Conservation (phyloP, 2,797 vertebrate species). For the Acanthurus leucopareius region DNA sequence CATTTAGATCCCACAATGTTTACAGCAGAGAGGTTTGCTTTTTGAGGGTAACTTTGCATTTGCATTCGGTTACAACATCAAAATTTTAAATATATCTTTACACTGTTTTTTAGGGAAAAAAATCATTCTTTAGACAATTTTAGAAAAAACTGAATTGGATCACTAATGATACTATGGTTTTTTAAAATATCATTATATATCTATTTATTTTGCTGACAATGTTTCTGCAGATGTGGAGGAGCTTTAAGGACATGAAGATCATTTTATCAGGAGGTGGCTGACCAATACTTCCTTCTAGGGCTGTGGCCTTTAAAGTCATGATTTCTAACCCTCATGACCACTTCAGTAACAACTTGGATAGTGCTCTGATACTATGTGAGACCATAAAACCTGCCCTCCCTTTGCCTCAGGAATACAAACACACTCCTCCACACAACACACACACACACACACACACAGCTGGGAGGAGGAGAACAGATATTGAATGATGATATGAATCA, state of each 20-base stretch:
- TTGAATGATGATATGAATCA: constrained; percentile 35
- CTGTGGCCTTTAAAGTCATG: background rate
- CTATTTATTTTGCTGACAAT: too few relatives aligned
- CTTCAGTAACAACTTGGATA: constrained; percentile 1
- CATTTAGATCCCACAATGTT: too few relatives aligned
- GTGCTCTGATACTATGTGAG: constrained; percentile 8
- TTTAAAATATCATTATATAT: too few relatives aligned
- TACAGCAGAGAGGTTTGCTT: too few relatives aligned
- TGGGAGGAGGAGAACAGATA: constrained; percentile 27
- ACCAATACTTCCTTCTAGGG: background rate
- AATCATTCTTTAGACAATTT: too few relatives aligned
- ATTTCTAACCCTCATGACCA: background rate
- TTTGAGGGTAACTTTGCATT: too few relatives aligned
- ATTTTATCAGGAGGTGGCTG: background rate
- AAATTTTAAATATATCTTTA: too few relatives aligned
- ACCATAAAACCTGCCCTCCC: constrained; percentile 3
- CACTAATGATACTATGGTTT: too few relatives aligned
- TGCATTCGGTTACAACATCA: too few relatives aligned
- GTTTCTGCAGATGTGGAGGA: background rate
- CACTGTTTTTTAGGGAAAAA: background rate
- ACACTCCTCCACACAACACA: constrained; percentile 17
- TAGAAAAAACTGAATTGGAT: too few relatives aligned
- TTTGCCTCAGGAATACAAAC: constrained; percentile 22
- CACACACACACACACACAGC: constrained; percentile 30
- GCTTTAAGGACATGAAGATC: background rate